Percentiles rank a stretch among this genome's conserved stretches.
phyloP scores from a whole-genome alignment of 2,797 vertebrate species.

The Chelon labrosus region DNA sequence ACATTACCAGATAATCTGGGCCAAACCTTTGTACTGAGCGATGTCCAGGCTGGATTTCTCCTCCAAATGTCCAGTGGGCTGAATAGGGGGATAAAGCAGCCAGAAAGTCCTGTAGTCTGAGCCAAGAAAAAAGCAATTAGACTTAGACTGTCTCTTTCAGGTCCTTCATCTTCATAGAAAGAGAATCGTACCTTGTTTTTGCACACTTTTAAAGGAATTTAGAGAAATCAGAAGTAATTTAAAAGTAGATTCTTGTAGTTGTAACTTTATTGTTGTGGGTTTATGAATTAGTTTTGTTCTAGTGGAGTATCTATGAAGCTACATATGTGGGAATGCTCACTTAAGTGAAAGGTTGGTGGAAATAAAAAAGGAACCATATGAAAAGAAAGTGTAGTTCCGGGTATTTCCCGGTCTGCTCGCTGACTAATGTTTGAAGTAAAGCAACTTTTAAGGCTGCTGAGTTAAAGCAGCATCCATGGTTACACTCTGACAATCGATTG shows the following conservation, averaged over 20 bases:
- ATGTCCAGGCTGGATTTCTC: no score
- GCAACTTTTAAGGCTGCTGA: conserved; percentile 56
- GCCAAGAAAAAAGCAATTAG: not conserved
- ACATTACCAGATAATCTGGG: no score
- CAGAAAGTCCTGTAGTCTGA: no score
- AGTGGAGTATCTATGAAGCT: not conserved
- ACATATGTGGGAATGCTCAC: not conserved
- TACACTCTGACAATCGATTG: conserved; percentile 64
- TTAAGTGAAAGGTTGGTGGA: not conserved
- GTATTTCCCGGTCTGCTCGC: conserved; percentile 43
- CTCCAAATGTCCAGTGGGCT: no score
- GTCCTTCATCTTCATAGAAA: not conserved
- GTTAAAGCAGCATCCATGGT: conserved; percentile 56
- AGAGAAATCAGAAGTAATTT: not conserved
- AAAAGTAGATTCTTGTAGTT: not conserved
- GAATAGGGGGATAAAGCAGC: no score
- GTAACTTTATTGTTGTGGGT: not conserved
- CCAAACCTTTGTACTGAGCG: no score
- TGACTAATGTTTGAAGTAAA: conserved; percentile 58
- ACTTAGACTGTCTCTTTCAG: not conserved
- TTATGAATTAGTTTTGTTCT: not conserved
- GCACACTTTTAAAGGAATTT: not conserved
- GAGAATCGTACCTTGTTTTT: not conserved
- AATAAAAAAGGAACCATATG: not conserved
- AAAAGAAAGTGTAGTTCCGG: conserved; percentile 21